Conservation (phyloP, 1,140 invertebrate species). For the Caenorhabditis remanei region DNA sequence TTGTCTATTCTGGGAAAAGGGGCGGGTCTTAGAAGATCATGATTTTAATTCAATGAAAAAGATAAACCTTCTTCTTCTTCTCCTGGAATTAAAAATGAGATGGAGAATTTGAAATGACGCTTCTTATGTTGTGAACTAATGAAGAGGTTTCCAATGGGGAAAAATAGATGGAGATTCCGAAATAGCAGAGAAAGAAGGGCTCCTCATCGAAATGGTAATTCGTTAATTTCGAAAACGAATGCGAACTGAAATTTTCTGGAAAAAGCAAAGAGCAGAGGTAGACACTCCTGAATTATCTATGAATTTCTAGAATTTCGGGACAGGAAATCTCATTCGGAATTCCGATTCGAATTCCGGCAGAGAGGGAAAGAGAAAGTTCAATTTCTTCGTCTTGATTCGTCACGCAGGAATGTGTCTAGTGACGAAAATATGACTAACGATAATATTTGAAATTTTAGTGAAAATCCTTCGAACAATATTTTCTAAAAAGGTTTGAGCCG, state of each 20-base stretch:
- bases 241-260: neutral
- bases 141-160: neutral
- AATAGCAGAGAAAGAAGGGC: neutral
- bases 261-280: neutral
- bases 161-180: no score
- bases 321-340: neutral
- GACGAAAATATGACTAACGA: no score
- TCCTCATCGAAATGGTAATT: slow-evolving; percentile 12
- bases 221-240: neutral
- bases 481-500: no score
- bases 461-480: no score
- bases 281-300: neutral
- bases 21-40: neutral
- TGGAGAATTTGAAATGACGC: no score
- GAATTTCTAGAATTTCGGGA: neutral
- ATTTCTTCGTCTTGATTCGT: no score
- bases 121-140: neutral
- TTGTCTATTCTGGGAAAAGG: slow-evolving; percentile 6
- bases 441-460: no score
- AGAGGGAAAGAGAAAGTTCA: no score
- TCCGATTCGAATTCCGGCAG: no score
- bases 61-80: no score
- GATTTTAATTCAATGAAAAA: neutral
- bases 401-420: no score
- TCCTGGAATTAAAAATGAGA: no score